Evolutionary conservation across 2,888 invertebrate species (phyloP).

Genomic region (Eubasilissa splendida): DNA sequence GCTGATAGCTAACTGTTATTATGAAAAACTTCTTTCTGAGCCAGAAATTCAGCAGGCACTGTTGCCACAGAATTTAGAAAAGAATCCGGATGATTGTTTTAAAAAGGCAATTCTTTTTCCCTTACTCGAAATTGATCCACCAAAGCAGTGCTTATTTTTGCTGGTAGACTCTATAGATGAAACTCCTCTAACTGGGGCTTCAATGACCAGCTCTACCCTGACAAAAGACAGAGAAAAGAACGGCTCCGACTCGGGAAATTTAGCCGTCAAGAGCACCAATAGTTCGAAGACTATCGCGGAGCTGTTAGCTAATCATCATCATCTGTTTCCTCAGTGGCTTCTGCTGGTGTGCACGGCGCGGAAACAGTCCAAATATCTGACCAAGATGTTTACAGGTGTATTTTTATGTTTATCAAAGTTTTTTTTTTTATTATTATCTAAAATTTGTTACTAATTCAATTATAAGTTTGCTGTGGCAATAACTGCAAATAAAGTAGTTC

Average conservation of each 20-base stretch:
- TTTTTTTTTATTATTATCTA: too few species aligned
- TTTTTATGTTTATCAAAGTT: neutral
- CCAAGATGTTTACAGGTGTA: slow-evolving; percentile 82
- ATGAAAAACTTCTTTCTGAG: slow-evolving; percentile 83
- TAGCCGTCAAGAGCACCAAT: slow-evolving; percentile 65
- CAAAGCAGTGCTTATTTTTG: slow-evolving; percentile 87
- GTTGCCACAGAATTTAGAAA: slow-evolving; percentile 85
- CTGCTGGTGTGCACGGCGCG: slow-evolving; percentile 91
- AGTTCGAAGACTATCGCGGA: slow-evolving; percentile 83
- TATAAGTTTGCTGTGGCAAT: neutral
- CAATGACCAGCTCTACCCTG: slow-evolving; percentile 47
- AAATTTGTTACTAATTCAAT: neutral
- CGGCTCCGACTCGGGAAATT: slow-evolving; percentile 61
- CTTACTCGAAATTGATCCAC: slow-evolving; percentile 87
- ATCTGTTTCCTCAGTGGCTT: slow-evolving; percentile 94
- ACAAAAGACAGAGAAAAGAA: slow-evolving; percentile 61
- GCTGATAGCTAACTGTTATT: slow-evolving; percentile 82
- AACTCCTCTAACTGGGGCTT: slow-evolving; percentile 62
- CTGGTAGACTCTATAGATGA: slow-evolving; percentile 96
- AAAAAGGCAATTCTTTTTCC: slow-evolving; percentile 91
- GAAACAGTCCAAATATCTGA: slow-evolving; percentile 87
- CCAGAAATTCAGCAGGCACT: slow-evolving; percentile 88
- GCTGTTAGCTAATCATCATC: slow-evolving; percentile 90
- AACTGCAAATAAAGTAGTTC: neutral
- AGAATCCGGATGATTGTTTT: slow-evolving; percentile 93